Evolutionary conservation across 2,797 vertebrate species (phyloP).

Genomic region (Halcyon chelicuti): DNA sequence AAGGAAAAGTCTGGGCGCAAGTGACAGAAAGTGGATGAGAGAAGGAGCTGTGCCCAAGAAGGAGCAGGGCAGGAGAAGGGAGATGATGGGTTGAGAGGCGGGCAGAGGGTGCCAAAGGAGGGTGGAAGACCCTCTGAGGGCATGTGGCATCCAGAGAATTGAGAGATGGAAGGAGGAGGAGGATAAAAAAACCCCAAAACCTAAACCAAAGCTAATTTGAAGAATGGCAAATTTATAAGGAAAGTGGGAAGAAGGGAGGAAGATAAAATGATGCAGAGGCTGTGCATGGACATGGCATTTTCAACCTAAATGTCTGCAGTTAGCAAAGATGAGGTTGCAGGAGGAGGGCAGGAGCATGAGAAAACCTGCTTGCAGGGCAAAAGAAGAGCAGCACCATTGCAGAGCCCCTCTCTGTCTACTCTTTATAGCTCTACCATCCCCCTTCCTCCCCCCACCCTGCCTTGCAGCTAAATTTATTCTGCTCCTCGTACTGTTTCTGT

Average conservation of each 20-base stretch:
- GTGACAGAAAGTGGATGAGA: rapidly evolving
- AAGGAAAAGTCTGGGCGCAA: background rate
- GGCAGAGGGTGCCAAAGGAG: background rate
- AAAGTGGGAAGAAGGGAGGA: background rate
- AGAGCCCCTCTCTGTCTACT: background rate
- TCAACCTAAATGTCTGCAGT: background rate
- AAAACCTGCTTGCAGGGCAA: background rate
- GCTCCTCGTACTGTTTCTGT: slow-evolving; percentile 1
- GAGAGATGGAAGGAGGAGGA: background rate
- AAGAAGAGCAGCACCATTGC: background rate
- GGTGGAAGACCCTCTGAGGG: background rate
- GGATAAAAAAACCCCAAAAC: no score
- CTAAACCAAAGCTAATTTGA: background rate
- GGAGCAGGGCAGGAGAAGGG: background rate
- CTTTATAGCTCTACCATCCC: background rate
- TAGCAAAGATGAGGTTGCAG: background rate
- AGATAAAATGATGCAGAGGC: background rate
- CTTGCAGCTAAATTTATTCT: slow-evolving; percentile 48
- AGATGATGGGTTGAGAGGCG: background rate
- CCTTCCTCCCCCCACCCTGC: background rate
- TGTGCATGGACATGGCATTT: background rate
- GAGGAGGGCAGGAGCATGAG: background rate
- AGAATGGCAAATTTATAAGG: background rate
- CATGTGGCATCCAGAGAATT: background rate
- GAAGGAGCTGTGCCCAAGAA: background rate